Conservation (phyloP, 2,113 vertebrate genomes). For the Aegypius monachus region DNA sequence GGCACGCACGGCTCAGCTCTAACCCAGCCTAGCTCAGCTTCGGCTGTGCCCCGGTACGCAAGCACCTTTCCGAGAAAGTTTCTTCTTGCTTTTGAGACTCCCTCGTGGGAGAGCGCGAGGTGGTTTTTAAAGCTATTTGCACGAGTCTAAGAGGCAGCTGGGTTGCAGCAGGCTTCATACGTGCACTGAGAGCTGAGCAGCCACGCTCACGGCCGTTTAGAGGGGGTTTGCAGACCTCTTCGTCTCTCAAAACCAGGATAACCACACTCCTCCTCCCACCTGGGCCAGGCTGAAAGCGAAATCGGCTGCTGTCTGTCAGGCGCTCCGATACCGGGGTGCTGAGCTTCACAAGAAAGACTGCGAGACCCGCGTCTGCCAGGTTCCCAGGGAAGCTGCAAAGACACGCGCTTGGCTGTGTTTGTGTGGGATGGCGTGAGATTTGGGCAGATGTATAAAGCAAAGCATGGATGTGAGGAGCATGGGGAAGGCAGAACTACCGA, state of each 20-base stretch:
- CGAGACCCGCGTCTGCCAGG: neutral
- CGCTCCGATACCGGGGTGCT: neutral
- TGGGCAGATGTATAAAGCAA: no score
- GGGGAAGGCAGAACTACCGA: neutral
- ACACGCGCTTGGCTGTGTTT: neutral
- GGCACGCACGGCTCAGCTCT: neutral
- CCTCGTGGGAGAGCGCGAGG: neutral
- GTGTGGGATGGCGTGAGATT: neutral
- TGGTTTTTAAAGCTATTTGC: neutral
- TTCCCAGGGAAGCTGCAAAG: neutral
- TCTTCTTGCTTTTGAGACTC: neutral
- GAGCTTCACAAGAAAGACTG: neutral
- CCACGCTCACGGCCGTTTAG: rapidly evolving
- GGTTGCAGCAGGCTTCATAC: neutral
- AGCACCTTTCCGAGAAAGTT: neutral
- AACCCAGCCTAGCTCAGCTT: neutral
- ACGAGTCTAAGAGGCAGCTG: neutral
- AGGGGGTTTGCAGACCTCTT: neutral
- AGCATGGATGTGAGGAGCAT: neutral
- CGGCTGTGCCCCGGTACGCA: neutral
- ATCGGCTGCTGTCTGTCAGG: neutral
- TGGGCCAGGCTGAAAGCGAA: neutral
- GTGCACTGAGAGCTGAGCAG: rapidly evolving
- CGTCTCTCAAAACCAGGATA: neutral
- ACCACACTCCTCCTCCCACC: neutral